phyloP scores from a whole-genome alignment of 30 jellyfish, hydroid and myxozoan genomes.

The Euphysa ruthae region DNA sequence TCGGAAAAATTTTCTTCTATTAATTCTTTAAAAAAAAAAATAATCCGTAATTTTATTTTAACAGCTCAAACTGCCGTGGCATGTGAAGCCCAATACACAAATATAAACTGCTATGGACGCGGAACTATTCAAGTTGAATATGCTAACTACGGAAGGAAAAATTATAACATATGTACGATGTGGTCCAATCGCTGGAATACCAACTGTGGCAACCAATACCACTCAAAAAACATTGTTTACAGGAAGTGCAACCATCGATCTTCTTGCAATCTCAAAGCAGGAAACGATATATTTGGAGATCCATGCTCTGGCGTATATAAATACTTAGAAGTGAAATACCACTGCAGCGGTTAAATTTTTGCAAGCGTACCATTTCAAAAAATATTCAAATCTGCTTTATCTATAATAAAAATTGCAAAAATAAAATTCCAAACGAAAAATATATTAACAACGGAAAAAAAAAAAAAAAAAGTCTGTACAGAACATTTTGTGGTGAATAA shows the following conservation, averaged over 20 bases:
- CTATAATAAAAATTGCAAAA: no score
- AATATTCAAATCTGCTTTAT: no score
- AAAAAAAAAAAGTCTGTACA: no score
- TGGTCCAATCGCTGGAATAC: neutral
- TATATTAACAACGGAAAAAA: no score
- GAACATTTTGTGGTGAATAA: no score
- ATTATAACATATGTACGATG: neutral
- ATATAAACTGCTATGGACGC: neutral
- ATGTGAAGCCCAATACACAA: neutral
- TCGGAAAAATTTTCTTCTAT: no score
- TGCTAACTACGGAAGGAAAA: neutral
- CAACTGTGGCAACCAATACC: neutral
- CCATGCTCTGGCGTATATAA: conserved; percentile 6
- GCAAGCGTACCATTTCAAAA: no score
- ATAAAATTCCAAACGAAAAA: no score
- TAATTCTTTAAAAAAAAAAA: no score
- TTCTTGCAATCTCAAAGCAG: conserved; percentile 8
- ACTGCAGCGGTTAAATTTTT: conserved; percentile 1
- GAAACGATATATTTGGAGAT: conserved; percentile 5
- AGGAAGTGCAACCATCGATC: neutral
- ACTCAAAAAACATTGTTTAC: neutral
- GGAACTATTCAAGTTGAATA: neutral
- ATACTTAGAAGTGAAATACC: conserved; percentile 5
- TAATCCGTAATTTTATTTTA: no score
- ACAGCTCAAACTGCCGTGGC: neutral